Percentiles rank a stretch among this genome's conserved stretches.
Conservation (phyloP, 1,140 invertebrate genomes). For the Caenorhabditis latens region DNA sequence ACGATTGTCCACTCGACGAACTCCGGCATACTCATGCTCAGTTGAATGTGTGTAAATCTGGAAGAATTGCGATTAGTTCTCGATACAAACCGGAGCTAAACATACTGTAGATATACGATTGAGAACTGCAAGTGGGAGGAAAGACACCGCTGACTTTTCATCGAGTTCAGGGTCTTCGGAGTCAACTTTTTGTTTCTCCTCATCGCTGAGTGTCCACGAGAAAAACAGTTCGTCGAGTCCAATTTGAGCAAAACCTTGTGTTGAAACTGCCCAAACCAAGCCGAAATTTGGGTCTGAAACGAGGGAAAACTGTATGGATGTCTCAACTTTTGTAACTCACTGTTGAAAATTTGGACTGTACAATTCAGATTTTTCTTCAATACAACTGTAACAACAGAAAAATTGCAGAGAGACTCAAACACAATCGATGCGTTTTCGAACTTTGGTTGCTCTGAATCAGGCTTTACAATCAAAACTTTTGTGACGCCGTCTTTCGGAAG, state of each 20-base stretch:
- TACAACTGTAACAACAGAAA: conserved; percentile 13
- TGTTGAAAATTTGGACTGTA: conserved; percentile 14
- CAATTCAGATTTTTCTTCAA: conserved; percentile 51
- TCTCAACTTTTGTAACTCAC: no score
- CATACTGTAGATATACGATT: conserved; percentile 52
- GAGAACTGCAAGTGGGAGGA: conserved; percentile 19
- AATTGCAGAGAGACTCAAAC: conserved; percentile 29
- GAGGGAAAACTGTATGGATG: no score
- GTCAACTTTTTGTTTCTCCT: conserved; percentile 33
- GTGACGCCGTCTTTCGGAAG: conserved; percentile 4
- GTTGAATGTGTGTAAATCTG: conserved; percentile 36
- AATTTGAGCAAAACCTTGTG: conserved; percentile 45
- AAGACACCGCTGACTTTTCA: background rate
- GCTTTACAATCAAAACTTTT: background rate
- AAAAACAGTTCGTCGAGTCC: conserved; percentile 58
- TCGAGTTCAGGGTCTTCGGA: conserved; percentile 25
- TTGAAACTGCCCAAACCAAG: conserved; percentile 1
- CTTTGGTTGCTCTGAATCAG: conserved; percentile 21
- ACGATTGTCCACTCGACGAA: conserved; percentile 7
- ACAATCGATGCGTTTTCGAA: background rate
- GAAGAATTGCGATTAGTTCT: background rate
- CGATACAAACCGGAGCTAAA: no score
- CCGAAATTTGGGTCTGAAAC: conserved; percentile 32
- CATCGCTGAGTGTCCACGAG: conserved; percentile 23
- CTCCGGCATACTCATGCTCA: conserved; percentile 39